Conservation (phyloP, 2,113 vertebrate genomes). For the Tenrec ecaudatus region DNA sequence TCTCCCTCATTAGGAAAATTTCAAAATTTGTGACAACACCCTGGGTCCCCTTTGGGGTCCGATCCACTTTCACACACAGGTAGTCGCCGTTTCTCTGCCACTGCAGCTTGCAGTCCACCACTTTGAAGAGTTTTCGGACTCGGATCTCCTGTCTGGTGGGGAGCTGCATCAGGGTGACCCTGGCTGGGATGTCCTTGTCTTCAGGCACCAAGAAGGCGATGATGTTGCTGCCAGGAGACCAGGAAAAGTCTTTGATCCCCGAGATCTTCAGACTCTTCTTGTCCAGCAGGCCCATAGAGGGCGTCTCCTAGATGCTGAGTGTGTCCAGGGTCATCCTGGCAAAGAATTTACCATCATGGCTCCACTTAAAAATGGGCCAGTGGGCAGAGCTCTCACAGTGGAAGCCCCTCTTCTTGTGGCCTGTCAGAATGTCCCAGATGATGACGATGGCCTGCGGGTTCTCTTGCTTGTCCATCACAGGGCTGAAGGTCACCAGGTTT, state of each 20-base stretch:
- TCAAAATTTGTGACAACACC: slow-evolving; percentile 99
- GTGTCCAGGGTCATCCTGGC: slow-evolving; percentile 97
- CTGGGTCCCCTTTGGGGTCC: slow-evolving; percentile 98
- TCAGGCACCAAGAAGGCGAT: slow-evolving; percentile 99
- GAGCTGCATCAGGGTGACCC: slow-evolving; percentile 98
- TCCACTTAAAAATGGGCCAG: slow-evolving; percentile 99
- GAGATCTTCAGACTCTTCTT: slow-evolving; percentile 99
- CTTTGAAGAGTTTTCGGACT: slow-evolving; percentile 97
- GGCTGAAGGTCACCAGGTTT: slow-evolving; percentile 98
- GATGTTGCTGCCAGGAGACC: slow-evolving; percentile 99
- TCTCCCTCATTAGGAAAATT: slow-evolving; percentile 99
- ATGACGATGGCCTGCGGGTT: slow-evolving; percentile 99
- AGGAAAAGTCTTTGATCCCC: slow-evolving; percentile 99
- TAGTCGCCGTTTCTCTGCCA: slow-evolving; percentile 99
- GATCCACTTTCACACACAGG: slow-evolving; percentile 97
- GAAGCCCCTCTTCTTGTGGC: slow-evolving; percentile 98
- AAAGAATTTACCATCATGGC: slow-evolving; percentile 99
- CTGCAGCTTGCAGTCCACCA: slow-evolving; percentile 98
- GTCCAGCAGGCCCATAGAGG: slow-evolving; percentile 98
- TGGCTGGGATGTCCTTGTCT: slow-evolving; percentile 98
- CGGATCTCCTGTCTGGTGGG: slow-evolving; percentile 97
- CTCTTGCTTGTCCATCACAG: slow-evolving; percentile 97
- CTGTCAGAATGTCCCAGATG: slow-evolving; percentile 98
- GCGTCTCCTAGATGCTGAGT: slow-evolving; percentile 98
- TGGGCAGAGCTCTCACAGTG: slow-evolving; percentile 99